Base-by-base conservation (phyloP, 2,113 vertebrate genomes). In the Setophaga coronata region DNA sequence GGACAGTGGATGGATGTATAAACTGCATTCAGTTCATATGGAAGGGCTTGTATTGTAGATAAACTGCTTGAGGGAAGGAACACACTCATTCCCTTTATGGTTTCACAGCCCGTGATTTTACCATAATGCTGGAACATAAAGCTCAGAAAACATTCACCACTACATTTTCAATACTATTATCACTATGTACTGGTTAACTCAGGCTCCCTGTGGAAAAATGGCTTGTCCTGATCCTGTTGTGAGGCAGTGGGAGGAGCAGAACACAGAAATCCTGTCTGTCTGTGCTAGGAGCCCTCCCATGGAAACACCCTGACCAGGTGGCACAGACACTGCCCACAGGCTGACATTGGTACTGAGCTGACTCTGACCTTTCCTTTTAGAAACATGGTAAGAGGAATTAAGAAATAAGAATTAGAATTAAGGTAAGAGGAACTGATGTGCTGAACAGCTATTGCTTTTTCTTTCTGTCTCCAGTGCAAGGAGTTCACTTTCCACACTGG, bases 401-500 rank as follows among this genome's bases (percentile, higher is more conserved):
- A 45, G 47, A 78, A 38, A n/a, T 16, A 78, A 61, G 33, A 78
- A n/a, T 38, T 53, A 87, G 28, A 53, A 61, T 53, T 29, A 38
- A 78, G 56, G 54, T 61, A 47, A 73, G 36, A 92, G 40, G 23
- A 82, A 18, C 23, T 64, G 38, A 18, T 62, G 33, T 58, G 21
- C 24, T 31, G 45, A 31, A 76, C 33, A 85, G 24, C n/a, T 53
- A 10, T 51, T 18, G 6, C 7, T 36, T 69, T n/a, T 9, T 72
- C 69, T 92, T 74, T 89, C 19, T 95, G 61, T 13, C 91, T 90
- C 17, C 97, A 99, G 99, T 98, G 98, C 94, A 98, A 91, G 66
- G 99, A 99, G 53, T 99, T 99, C 92, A 98, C 98, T 11, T 98
- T 98, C 61, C 98, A 99, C 73, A 95, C 93, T 0, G 99, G 99